Conservation (phyloP, 2,888 invertebrate genomes). For the Ptilodon capucinus region DNA sequence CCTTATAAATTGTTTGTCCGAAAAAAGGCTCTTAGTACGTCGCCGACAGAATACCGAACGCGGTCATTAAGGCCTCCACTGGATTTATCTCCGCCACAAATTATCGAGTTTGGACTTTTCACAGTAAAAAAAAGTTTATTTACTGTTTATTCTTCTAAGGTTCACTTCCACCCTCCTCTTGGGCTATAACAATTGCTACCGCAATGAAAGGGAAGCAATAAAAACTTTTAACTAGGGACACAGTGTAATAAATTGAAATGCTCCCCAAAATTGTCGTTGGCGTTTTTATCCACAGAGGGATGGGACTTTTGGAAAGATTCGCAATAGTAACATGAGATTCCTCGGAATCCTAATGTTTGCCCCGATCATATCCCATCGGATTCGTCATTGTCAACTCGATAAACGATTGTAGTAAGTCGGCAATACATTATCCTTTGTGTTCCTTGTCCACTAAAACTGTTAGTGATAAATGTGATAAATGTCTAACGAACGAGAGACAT, state of each 20-base stretch:
- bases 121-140: slow-evolving; percentile 28
- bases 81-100: slow-evolving; percentile 48
- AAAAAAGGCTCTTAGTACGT: slow-evolving; percentile 42
- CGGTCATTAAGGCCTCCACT: slow-evolving; percentile 44
- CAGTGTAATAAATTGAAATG: slow-evolving; percentile 38
- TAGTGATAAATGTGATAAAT: slow-evolving; percentile 67
- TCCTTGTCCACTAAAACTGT: slow-evolving; percentile 59
- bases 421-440: slow-evolving; percentile 62
- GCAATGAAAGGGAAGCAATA: slow-evolving; percentile 39
- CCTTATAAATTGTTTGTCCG: slow-evolving; percentile 39
- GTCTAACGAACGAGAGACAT: slow-evolving; percentile 59
- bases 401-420: slow-evolving; percentile 56
- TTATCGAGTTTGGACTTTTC: slow-evolving; percentile 38
- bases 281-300: slow-evolving; percentile 22
- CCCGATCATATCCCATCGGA: slow-evolving; percentile 47
- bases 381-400: slow-evolving; percentile 62
- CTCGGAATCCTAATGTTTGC: slow-evolving; percentile 11
- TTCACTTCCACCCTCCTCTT: slow-evolving; percentile 29
- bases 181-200: slow-evolving; percentile 22
- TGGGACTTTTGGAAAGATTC: slow-evolving; percentile 7
- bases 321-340: slow-evolving; percentile 16
- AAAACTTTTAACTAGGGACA: slow-evolving; percentile 42
- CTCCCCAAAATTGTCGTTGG: slow-evolving; percentile 33
- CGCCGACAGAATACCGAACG: slow-evolving; percentile 39
- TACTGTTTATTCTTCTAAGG: slow-evolving; percentile 35